Evolutionary conservation across 1,140 invertebrate species (phyloP).

Genomic region (Bombus impatiens): DNA sequence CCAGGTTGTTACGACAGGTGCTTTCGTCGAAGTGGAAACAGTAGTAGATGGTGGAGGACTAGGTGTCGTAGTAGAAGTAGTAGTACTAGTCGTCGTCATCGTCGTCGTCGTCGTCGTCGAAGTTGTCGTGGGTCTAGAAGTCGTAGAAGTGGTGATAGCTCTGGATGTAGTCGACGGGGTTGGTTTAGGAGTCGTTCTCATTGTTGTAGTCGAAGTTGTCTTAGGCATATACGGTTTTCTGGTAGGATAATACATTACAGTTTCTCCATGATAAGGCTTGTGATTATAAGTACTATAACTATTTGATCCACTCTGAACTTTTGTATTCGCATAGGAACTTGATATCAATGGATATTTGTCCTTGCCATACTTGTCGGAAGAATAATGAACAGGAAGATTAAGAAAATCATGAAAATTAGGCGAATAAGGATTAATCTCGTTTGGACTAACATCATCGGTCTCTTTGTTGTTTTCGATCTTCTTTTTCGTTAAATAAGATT

Average conservation of each 20-base stretch:
- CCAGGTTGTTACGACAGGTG: constrained; percentile 75
- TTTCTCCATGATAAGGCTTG: constrained; percentile 82
- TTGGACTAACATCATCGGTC: constrained; percentile 77
- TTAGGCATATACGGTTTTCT: constrained; percentile 43
- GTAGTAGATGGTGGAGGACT: constrained; percentile 44
- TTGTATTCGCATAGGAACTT: constrained; percentile 88
- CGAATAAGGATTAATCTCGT: constrained; percentile 83
- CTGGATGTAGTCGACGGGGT: constrained; percentile 63
- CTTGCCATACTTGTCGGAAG: constrained; percentile 85
- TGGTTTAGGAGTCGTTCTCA: constrained; percentile 70
- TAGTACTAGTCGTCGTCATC: constrained; percentile 63
- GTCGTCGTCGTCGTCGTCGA: constrained; percentile 59
- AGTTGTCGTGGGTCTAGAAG: constrained; percentile 66
- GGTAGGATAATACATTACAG: constrained; percentile 63
- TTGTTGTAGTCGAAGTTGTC: constrained; percentile 62
- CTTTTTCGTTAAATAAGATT: constrained; percentile 54
- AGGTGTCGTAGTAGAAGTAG: constrained; percentile 72
- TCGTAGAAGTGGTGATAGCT: constrained; percentile 71
- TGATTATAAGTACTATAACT: constrained; percentile 85
- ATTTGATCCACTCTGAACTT: constrained; percentile 87
- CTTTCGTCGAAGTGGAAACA: constrained; percentile 31
- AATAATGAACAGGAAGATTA: constrained; percentile 87
- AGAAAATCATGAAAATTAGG: constrained; percentile 87
- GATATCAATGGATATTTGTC: constrained; percentile 87
- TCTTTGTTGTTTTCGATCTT: constrained; percentile 80